phyloP scores from a whole-genome alignment of 2,797 vertebrate species.

The Tokudaia muenninki region DNA sequence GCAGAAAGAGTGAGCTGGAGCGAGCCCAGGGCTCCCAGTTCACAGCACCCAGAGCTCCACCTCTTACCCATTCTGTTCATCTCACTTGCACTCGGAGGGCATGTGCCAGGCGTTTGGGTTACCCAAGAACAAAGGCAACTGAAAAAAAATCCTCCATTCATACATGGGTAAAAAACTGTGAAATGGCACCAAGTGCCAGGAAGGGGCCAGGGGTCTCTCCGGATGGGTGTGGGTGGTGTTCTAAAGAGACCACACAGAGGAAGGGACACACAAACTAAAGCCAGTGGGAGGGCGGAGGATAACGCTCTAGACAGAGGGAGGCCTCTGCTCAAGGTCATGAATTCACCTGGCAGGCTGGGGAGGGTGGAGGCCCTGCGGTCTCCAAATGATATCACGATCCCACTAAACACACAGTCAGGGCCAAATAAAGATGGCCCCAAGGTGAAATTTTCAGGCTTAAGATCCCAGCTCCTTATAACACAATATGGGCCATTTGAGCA shows the following conservation, averaged over 20 bases:
- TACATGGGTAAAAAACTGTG: background rate
- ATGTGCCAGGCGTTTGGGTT: accelerated
- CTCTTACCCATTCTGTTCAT: accelerated
- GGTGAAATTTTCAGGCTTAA: conserved; percentile 36
- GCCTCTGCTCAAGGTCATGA: background rate
- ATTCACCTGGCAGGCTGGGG: background rate
- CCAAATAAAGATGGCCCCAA: background rate
- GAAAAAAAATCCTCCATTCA: background rate
- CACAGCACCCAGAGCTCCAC: background rate
- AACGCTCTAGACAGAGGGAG: background rate
- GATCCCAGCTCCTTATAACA: background rate
- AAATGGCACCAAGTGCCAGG: accelerated
- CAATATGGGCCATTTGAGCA: accelerated
- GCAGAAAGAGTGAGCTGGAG: background rate
- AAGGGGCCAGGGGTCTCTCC: background rate
- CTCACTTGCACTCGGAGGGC: accelerated
- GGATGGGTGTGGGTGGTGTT: accelerated
- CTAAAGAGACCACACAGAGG: background rate
- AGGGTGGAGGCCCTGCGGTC: background rate
- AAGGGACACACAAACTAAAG: background rate
- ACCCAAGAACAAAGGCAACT: accelerated
- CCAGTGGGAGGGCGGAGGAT: background rate
- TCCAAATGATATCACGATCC: background rate
- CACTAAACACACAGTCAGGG: conserved; percentile 38
- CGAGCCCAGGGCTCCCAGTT: background rate